A percentile compares a stretch with the other conserved stretches of the same genome.
phyloP scores from a whole-genome alignment of 2,888 invertebrate genomes.

The Apodemia zela region DNA sequence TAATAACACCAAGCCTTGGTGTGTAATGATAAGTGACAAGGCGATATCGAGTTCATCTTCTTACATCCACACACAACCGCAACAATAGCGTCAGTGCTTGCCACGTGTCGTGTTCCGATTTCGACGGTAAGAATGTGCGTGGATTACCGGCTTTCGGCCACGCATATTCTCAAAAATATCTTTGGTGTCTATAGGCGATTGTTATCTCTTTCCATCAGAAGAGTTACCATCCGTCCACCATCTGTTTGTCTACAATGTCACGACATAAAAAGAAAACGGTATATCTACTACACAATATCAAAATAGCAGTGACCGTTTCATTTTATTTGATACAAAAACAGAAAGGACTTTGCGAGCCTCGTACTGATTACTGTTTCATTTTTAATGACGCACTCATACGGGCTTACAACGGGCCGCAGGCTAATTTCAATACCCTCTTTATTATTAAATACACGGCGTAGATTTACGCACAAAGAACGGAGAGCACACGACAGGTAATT shows the following conservation, averaged over 20 bases:
- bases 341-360: slow-evolving; percentile 58
- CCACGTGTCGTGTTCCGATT: no score
- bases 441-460: slow-evolving; percentile 48
- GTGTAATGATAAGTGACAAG: no score
- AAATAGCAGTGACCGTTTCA: slow-evolving; percentile 15
- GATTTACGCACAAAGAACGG: slow-evolving; percentile 35
- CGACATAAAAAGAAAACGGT: neutral
- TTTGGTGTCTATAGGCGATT: neutral
- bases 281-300: slow-evolving; percentile 6
- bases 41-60: no score
- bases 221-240: neutral
- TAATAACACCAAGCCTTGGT: no score
- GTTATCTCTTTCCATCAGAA: neutral
- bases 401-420: slow-evolving; percentile 57
- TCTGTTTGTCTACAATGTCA: neutral
- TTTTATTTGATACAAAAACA: slow-evolving; percentile 43
- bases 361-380: slow-evolving; percentile 75
- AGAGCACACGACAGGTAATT: slow-evolving; percentile 32
- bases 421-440: slow-evolving; percentile 68
- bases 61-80: no score
- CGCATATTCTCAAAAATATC: neutral
- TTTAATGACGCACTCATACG: slow-evolving; percentile 73
- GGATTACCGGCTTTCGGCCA: neutral
- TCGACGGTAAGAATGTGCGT: no score
- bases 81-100: no score